Evolutionary conservation across 2,113 vertebrate species (phyloP), one percentile per base, ranked within the genome.

Genomic region (Tetrao urogallus): DNA sequence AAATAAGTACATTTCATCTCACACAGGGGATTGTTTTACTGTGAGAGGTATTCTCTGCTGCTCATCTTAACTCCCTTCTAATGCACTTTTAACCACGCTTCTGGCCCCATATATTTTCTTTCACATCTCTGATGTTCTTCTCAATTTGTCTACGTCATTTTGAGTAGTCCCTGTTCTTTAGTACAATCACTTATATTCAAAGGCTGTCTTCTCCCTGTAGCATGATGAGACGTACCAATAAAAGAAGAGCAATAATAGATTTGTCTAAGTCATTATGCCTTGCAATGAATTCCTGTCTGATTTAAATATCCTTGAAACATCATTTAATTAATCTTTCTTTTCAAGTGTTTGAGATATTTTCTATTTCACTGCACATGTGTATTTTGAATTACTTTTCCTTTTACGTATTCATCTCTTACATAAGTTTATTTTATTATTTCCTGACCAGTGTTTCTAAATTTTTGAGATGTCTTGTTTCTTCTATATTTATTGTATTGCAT

Each of bases 111-210:
- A 34, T 72, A 92, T 86, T 92, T 86, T 69, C 70, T 93, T 94
- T 72, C 77, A 90, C 63, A 77, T 92, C 83, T 90, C 74, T 82
- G 66, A 93, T 93, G 77, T 93, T 57, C 47, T 87, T 92, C 92
- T n/a, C 63, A 85, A 72, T 87, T 79, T 94, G 80, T 79, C 86
- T 79, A 50, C 24, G 78, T 78, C 32, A 58, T 84, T 94, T 71
- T 75, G 73, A 95, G 57, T 19, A 70, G 58, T 82, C 45, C 61
- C 66, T 73, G 48, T 79, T 40, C 54, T 82, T 43, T 50, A 70
- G 32, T 1, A 2, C 61, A 87, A 89, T 65, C 58, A 36, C 73
- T 93, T 81, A 8, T 48, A 47, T 36, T 89, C 57, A 57, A 71
- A 77, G 47, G 79, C 32, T 83, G 40, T 48, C 50, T 61, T 75